A percentile compares a stretch with the other conserved stretches of the same genome.
Conservation (phyloP, 2,113 vertebrate species). For the pig (Sus scrofa) region T2T-Sscrofa CM000812.6:3752501-3753000, state of each 20-base stretch:
- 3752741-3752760: background rate
- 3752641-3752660: background rate
- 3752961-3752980: background rate
- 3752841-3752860: background rate
- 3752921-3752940: background rate
- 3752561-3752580: background rate
- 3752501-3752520: background rate
- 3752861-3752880: background rate
- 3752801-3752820: background rate
- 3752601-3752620: fast-evolving
- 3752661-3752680: background rate
- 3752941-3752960: background rate
- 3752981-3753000: background rate
- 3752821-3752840: background rate
- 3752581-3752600: background rate
- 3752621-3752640: no score
- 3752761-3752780: background rate
- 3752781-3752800: background rate
- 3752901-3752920: background rate
- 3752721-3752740: background rate
- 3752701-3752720: background rate
- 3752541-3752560: background rate
- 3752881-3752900: background rate
- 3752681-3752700: background rate
- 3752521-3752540: background rate